These are phyloP conservation scores for Pristiophorus japonicus DNA, from an alignment of 2,113 vertebrate genomes.

Conservation along the genomic window DNA sequence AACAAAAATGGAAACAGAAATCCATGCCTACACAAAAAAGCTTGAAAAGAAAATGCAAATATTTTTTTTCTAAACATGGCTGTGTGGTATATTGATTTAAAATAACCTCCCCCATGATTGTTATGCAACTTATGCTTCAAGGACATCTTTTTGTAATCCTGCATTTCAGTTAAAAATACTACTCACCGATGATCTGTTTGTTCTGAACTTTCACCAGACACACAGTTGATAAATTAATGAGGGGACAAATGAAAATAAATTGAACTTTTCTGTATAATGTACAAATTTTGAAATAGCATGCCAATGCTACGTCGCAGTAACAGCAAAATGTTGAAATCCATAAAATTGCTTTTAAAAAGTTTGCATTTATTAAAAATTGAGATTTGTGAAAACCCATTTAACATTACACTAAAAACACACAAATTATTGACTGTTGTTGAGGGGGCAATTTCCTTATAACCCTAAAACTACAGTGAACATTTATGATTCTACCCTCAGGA, in stretches of 20 bases:
- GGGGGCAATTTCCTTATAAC: neutral
- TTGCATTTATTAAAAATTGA: neutral
- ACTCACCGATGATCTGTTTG: neutral
- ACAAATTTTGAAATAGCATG: neutral
- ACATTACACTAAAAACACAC: neutral
- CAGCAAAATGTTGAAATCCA: neutral
- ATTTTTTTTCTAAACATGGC: neutral
- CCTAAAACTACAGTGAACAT: neutral
- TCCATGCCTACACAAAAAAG: neutral
- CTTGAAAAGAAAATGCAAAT: neutral
- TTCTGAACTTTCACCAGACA: neutral
- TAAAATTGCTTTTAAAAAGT: neutral
- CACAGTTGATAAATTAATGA: neutral
- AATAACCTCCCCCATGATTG: neutral
- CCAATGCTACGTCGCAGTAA: neutral
- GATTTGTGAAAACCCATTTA: neutral
- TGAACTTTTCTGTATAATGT: neutral
- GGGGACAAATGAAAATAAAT: neutral
- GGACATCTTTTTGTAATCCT: neutral
- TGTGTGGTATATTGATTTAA: too few species aligned
- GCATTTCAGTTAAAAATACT: neutral
- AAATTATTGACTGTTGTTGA: neutral
- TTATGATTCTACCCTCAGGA: neutral
- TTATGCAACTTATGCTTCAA: neutral
- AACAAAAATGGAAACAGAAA: neutral